Evolutionary conservation across 2,888 invertebrate genomes (phyloP), one percentile per base, ranked within the genome.

Genomic region (Drosophila pseudotalamancana): DNA sequence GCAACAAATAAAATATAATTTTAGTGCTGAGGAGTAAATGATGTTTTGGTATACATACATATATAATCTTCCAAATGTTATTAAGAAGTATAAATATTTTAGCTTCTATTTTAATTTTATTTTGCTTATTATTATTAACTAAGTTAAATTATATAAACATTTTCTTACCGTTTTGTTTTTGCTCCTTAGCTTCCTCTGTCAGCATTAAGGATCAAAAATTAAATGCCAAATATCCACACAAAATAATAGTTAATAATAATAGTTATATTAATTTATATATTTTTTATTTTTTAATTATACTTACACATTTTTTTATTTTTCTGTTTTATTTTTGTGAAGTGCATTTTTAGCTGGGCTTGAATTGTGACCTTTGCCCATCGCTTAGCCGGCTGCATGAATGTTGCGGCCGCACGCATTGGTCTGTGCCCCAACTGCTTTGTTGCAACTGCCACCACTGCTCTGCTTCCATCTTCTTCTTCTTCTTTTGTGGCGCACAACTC

Each of bases 371-470:
- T 55, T 56, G 57, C 34, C 60, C 16, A 21, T 35, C 14, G 48
- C 35, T 51, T 57, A 64, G 61, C 49, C 56, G 70, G 42, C 69
- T 73, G 66, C 77, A 67, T 57, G 65, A 73, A 74, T 65, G 83
- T 68, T 85, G 77, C 68, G 84, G 81, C 72, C 67, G 62, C 75
- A 77, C 78, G 85, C 75, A 64, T 37, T 70, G 74, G 72, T 66
- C 78, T 62, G 35, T 32, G 46, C 45, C 49, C 37, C 18, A 19
- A 12, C 34, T 1, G 19, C 35, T 6, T 23, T 19, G 27, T 43
- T 29, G 43, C 46, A 18, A 34, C n/a, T n/a, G 21, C 16, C 55
- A 1, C 9, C 12, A 8, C 31, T 39, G 6, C 23, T 25, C 21
- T 16, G 34, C n/a, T 16, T 5, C 19, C 12, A 18, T 27, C 18